Base-by-base conservation (phyloP, 2,888 invertebrate species). In the Schizaphis graminum region DNA sequence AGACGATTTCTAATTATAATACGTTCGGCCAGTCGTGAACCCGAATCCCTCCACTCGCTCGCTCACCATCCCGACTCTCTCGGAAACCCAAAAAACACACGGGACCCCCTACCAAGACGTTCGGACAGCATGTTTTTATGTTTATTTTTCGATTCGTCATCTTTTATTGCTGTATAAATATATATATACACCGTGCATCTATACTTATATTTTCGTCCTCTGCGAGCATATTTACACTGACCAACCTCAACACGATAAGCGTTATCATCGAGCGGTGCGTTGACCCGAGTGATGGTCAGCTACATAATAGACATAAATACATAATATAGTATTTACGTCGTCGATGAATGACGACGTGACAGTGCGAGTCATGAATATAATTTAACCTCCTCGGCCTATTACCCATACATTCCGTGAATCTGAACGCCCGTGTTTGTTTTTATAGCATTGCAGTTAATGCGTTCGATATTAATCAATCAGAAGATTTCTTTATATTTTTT, bases 171-270 rank as follows among this genome's bases (percentile, higher is more conserved):
- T 85, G 44, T 85, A 49, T 49, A n/a, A 3, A 85, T 84, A 41
- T 41, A 41, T 47, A 84, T 11, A 85, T 44, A 41, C 13, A 87
- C 24, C 26, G n/a, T n/a, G 26, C 28, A 53, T 10, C 21, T 53
- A 24, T 53, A 53, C 16, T 13, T n/a, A 10, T 44, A 44, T 44
- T 84, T 35, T 84, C 1, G 16, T 53, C 10, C n/a, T 35, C 24
- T 28, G n/a, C n/a, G 53, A 49, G 35, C 10, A 77, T 53, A 85
- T 91, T 24, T 26, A 49, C 61, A 92, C 91, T 92, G 84, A 93
- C 93, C 93, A 56, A 56, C 93, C 93, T 47, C 89, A 93, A 93
- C 89, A 77, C n/a, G 93, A 89, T 84, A 93, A 93, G 67, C 84
- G 26, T 85, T 90, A 94, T 94, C 93, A 28, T 35, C 26, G 7